Percentiles rank a stretch among this genome's conserved stretches.
These are phyloP conservation scores for Gracilinanus agilis DNA, from an alignment of 2,113 vertebrate genomes.

Conservation along the genomic window DNA sequence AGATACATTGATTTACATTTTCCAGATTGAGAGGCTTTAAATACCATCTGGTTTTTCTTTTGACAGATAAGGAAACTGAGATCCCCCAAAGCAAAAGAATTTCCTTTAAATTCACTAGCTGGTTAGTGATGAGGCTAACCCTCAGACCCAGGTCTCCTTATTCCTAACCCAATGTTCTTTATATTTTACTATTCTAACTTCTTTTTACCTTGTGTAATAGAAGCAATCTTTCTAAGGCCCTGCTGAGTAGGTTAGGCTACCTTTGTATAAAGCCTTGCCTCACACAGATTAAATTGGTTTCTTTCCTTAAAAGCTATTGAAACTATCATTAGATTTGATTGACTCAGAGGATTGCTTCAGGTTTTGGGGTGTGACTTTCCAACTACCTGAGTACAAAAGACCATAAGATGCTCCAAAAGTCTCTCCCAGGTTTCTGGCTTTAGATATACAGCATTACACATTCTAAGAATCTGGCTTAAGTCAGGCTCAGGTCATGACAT, in stretches of 20 bases:
- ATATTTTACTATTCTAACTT: background rate
- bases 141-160: background rate
- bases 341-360: background rate
- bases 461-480: background rate
- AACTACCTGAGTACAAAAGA: background rate
- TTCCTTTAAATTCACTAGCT: background rate
- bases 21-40: too few species aligned
- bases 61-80: too few species aligned
- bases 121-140: background rate
- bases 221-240: background rate
- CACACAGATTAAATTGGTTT: background rate
- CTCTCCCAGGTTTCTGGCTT: background rate
- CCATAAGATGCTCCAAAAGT: background rate
- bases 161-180: background rate
- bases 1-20: too few species aligned
- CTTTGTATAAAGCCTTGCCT: background rate
- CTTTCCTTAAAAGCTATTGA: background rate
- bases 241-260: background rate
- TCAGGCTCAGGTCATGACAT: background rate
- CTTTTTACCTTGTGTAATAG: background rate
- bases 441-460: background rate
- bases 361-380: background rate
- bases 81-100: too few species aligned
- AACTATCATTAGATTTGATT: background rate
- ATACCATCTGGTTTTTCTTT: too few species aligned